Conservation (phyloP, 2,797 vertebrate species). For the Gallinago solitaria region DNA sequence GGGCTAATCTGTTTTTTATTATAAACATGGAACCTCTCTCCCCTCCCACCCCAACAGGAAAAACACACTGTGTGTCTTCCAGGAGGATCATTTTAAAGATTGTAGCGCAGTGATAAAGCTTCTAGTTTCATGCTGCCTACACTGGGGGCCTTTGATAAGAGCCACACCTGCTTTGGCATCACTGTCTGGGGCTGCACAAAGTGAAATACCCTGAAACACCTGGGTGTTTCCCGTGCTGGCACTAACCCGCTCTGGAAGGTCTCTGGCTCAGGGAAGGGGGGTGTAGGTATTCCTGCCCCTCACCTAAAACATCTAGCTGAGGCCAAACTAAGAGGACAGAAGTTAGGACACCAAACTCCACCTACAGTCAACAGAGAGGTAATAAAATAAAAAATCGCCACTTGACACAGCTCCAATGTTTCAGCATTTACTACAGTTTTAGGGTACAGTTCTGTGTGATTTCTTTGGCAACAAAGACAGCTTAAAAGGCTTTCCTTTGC, state of each 20-base stretch:
- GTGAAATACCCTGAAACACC: background rate
- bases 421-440: background rate
- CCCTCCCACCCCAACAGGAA: conserved; percentile 14
- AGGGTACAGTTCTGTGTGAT: background rate
- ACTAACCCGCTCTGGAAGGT: background rate
- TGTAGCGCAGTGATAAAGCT: background rate
- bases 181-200: background rate
- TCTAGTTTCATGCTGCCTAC: conserved; percentile 10
- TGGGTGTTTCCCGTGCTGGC: rapidly evolving
- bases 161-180: conserved; percentile 32
- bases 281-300: background rate
- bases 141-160: conserved; percentile 14
- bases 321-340: background rate
- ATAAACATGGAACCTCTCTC: background rate
- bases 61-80: background rate
- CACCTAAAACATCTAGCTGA: background rate
- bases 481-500: conserved; percentile 5
- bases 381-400: background rate
- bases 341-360: background rate
- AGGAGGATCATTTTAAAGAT: conserved; percentile 18
- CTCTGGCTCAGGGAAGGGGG: background rate
- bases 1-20: background rate
- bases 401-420: background rate
- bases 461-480: conserved; percentile 10
- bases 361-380: background rate